Evolutionary conservation across 2,888 invertebrate species (phyloP), one percentile per base, ranked within the genome.

Genomic region (Notocelia uddmanniana): DNA sequence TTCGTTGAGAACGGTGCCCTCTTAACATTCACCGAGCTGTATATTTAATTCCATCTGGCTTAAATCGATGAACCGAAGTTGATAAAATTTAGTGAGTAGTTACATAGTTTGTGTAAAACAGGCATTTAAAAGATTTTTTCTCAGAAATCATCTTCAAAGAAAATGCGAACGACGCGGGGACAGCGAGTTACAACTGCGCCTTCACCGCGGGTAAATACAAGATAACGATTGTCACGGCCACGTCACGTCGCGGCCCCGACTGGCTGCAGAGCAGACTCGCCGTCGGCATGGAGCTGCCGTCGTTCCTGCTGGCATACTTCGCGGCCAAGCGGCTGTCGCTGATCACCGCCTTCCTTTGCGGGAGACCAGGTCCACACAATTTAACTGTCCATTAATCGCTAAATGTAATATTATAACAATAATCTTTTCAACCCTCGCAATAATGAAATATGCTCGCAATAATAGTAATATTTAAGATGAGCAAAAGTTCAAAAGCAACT

Each of bases 271-370:
- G 0, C 1, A n/a, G 3, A 15, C 2, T n/a, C 1, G 10, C 21
- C 21, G 57, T 19, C 63, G 10, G 15, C 68, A 90, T 90, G 90
- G 85, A 83, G 66, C 62, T 83, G 11, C 60, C 72, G n/a, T 88
- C 72, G n/a, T 88, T 88, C 58, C 77, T 88, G 18, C 52, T 85
- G 21, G 69, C 75, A 1, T 91, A 85, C 77, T 90, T 90, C 73
- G 73, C 80, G 9, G 83, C 85, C 26, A 91, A 89, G 76, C 78
- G 85, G 26, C 63, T 91, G 11, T 76, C 82, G 3, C 74, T 87
- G 31, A 74, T 91, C 60, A 88, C 88, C 1, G 87, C 84, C 1
- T 89, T 88, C 59, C 73, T 88, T 0, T 91, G 91, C 74, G 90
- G 90, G 89, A 75, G 74, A 21, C 81, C 87, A 80, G 89, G 91